A percentile compares a stretch with the other conserved stretches of the same genome.
phyloP scores from a whole-genome alignment of 1,140 invertebrate genomes.

The Saccostrea cuccullata region DNA sequence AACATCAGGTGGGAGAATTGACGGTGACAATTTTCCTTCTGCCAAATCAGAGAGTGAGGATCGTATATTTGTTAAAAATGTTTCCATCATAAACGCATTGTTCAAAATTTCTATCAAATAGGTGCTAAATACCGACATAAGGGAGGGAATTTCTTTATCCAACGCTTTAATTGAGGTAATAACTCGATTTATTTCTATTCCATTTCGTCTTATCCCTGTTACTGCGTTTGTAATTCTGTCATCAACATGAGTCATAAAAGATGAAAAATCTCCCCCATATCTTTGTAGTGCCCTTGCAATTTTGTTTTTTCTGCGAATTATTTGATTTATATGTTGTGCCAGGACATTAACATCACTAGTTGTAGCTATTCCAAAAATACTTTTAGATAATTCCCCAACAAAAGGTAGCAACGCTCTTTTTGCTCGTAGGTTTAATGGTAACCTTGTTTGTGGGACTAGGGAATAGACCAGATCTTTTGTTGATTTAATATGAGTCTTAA shows the following conservation, averaged over 20 bases:
- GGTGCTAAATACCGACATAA: too few species aligned
- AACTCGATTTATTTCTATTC: background rate
- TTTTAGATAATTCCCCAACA: background rate
- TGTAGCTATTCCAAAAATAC: background rate
- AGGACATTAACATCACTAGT: slow-evolving; percentile 1
- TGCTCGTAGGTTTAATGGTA: background rate
- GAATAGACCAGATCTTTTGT: background rate
- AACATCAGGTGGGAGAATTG: too few species aligned
- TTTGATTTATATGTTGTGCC: slow-evolving; percentile 38
- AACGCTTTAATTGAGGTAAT: too few species aligned
- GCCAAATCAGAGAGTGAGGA: background rate
- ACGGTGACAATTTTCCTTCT: too few species aligned
- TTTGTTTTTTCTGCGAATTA: slow-evolving; percentile 2
- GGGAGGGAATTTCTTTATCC: too few species aligned
- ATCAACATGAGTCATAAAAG: slow-evolving; percentile 35
- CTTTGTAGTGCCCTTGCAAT: slow-evolving; percentile 2
- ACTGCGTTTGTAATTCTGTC: background rate
- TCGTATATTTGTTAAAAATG: background rate
- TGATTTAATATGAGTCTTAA: background rate
- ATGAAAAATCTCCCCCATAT: slow-evolving; percentile 37
- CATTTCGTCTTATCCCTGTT: background rate
- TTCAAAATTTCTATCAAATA: too few species aligned
- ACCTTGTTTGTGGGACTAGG: background rate
- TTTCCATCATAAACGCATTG: too few species aligned
- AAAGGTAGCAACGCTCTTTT: background rate